Evolutionary conservation across 2,888 invertebrate genomes (phyloP).

Genomic region (Pollenia griseotomentosa): DNA sequence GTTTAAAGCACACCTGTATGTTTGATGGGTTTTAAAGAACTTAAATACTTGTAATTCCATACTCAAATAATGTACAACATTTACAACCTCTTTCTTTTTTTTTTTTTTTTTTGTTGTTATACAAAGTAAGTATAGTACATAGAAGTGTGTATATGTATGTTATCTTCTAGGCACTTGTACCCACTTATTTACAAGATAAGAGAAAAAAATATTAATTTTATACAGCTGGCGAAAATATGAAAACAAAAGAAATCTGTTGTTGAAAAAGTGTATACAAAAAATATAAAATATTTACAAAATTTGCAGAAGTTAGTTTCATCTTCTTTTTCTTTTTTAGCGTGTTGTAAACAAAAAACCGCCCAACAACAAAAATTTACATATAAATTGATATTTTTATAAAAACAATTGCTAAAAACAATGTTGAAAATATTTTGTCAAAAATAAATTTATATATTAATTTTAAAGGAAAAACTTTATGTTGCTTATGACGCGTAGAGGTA

Average conservation of each 20-base stretch:
- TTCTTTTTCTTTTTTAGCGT: neutral
- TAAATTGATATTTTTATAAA: conserved; percentile 58
- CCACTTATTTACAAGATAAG: conserved; percentile 12
- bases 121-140: neutral
- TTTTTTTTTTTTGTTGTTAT: neutral
- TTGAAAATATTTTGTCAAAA: neutral
- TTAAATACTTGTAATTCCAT: neutral
- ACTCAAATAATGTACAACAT: neutral
- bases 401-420: conserved; percentile 41
- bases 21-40: too few relatives aligned
- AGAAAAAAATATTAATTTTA: conserved; percentile 28
- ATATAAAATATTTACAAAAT: conserved; percentile 34
- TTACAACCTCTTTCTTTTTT: neutral
- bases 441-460: conserved; percentile 13
- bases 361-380: conserved; percentile 53
- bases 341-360: neutral
- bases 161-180: neutral
- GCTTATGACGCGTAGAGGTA: neutral
- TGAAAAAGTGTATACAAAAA: neutral
- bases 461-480: neutral
- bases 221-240: neutral
- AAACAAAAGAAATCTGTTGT: conserved; percentile 11
- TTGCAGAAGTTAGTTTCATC: conserved; percentile 23
- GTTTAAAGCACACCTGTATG: too few relatives aligned
- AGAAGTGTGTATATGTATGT: neutral